Base-by-base conservation (phyloP, 2,888 invertebrate genomes). In the Lacanobia oleracea region DNA sequence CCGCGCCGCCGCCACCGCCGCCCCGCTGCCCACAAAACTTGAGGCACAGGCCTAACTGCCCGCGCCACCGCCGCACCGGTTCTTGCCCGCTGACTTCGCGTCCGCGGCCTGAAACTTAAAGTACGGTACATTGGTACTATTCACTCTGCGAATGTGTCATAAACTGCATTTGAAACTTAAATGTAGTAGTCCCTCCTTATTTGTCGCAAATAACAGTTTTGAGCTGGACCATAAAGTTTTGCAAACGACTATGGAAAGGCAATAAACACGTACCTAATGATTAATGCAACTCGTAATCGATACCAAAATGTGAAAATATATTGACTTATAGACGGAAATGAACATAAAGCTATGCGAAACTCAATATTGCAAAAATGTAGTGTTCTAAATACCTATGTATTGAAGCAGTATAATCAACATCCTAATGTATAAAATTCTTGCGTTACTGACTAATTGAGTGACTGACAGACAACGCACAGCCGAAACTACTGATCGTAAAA, bases 241-340 rank as follows among this genome's bases (percentile, higher is more conserved):
- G 75, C 70, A 57, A 67, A 72, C 43, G 21, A 54, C 57, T 61
- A 54, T 54, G 16, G 53, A 56, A 68, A 72, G 54, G 27, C 65
- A 66, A 56, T 72, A 68, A 76, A 71, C 53, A 67, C 37, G 51
- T 40, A n/a, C n/a, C n/a, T n/a, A 63, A 71, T 77, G 62, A 64
- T 65, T 54, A 57, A 72, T 76, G 43, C 21, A n/a, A 54, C 48
- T 56, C n/a, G 18, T 60, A 72, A 67, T 6, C 43, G 23, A 64
- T 63, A 54, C 8, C 14, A 53, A 77, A 62, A 66, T 27, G n/a
- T 72, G 56, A 77, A 72, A 76, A 54, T 59, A 51, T 68, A 51
- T 62, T 18, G 50, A 57, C 50, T 69, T 65, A 12, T 14, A 16
- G 48, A 51, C 18, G 21, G 1, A 50, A n/a, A 43, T 37, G 53